Evolutionary conservation across 2,113 vertebrate genomes (phyloP), one percentile per base, ranked within the genome.

Genomic region (Lepidothrix coronata): DNA sequence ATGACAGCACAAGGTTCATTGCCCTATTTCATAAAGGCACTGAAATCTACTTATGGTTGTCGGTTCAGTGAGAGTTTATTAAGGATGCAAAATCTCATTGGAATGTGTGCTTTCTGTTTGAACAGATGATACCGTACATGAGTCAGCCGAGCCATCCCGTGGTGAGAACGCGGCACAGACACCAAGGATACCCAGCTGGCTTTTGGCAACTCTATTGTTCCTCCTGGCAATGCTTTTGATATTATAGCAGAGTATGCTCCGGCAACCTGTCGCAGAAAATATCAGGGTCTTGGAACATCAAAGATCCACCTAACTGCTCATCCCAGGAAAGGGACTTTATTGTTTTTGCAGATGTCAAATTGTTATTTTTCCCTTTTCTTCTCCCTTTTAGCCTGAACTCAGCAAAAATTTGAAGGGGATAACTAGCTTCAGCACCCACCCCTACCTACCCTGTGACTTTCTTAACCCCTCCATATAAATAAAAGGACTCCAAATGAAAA

Each of bases 81-180:
- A 97, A 98, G 95, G 93, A 97, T 97, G 96, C 95, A 96, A 93
- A 96, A 89, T 96, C 97, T 98, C 96, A 98, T 93, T 97, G 97
- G 94, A 98, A 97, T 96, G 95, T 98, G 61, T 98, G 95, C 97
- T 98, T 98, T 98, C 96, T 98, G 25, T 98, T 98, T 97, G 97
- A 98, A 98, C 97, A 99, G 99, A 99, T 97, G 99, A 99, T 96
- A 99, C 99, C 52, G 99, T 99, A 97, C 99, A 99, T 89, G 99
- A 99, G 98, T 99, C 99, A 83, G 99, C 99, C 91, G 99, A 99
- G 97, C 99, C 99, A 93, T 99, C 99, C 97, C 98, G 99, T 94
- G 99, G 99, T 18, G 98, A 99, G 81, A 99, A 99, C 11, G 98
- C 98, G 14, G 99, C 98, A 58, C 97, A 98, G 48, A 98, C 97